These are phyloP conservation scores for Trachymyrmex septentrionalis DNA, from an alignment of 1,140 invertebrate genomes.

Conservation along the genomic window DNA sequence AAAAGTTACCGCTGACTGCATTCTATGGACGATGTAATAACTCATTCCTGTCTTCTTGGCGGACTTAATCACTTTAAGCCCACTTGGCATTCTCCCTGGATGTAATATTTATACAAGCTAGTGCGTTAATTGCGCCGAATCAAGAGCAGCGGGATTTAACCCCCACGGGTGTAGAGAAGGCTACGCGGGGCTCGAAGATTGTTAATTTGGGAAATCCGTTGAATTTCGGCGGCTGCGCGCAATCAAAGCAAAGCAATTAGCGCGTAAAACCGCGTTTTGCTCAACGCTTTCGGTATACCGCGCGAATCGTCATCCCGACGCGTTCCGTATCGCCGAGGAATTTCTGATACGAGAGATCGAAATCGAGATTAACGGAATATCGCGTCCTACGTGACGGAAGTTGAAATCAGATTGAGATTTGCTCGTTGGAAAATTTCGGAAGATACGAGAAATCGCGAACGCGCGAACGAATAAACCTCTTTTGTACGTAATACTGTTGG, in stretches of 20 bases:
- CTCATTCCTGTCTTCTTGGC: constrained; percentile 26
- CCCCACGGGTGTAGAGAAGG: not conserved
- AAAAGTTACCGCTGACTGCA: constrained; percentile 3
- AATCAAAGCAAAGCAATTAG: constrained; percentile 56
- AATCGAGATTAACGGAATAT: constrained; percentile 10
- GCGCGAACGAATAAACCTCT: constrained; percentile 6
- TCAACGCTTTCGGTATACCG: constrained; percentile 39
- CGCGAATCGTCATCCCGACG: not conserved
- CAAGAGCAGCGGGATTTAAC: constrained; percentile 45
- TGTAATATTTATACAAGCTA: constrained; percentile 60
- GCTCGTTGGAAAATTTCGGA: constrained; percentile 24
- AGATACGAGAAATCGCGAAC: constrained; percentile 1
- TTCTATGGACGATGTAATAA: constrained; percentile 28
- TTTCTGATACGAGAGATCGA: not conserved
- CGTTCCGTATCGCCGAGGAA: not conserved
- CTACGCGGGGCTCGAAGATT: constrained; percentile 49
- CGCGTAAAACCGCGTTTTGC: constrained; percentile 34
- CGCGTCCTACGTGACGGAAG: not conserved
- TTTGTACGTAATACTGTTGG: constrained; percentile 40
- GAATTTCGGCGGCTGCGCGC: constrained; percentile 40
- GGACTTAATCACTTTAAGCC: constrained; percentile 44
- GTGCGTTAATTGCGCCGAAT: constrained; percentile 59
- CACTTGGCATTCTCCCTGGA: constrained; percentile 41
- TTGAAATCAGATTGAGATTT: constrained; percentile 35
- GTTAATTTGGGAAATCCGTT: constrained; percentile 61